Base-by-base conservation (phyloP, 2,888 invertebrate species). In the Cephus spinipes region DNA sequence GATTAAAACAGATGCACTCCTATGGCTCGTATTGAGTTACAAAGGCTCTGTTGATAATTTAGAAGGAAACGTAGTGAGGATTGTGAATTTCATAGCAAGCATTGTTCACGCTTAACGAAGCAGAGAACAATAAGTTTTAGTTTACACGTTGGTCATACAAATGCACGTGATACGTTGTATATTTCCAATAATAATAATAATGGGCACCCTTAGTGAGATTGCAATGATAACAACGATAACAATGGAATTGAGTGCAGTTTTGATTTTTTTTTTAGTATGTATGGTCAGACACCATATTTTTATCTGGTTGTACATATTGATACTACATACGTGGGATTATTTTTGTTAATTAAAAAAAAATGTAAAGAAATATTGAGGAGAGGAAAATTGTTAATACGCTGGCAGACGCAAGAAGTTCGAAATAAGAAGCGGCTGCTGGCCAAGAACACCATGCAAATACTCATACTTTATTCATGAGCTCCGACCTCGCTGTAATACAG, bases 391-490 rank as follows among this genome's bases (percentile, higher is more conserved):
- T 81, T 83, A 79, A 85, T 83, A 85, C 81, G 82, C 77, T 81
- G 80, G 78, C 83, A 77, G 81, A 69, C 69, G 69, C 69, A 73
- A 55, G 73, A 77, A 74, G 80, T 75, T 79, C 76, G 81, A 81
- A 79, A 82, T 84, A 81, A 77, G 76, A 83, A 79, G 76, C 73
- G 74, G 78, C 79, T 77, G 30, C 40, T 15, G 40, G 40, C 40
- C 40, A 40, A 40, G 35, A 80, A 77, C 74, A 76, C 79, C 81
- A 82, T 86, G 80, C 81, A 80, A 83, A 81, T 78, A 80, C 78
- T 83, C 81, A 83, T 86, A 80, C 80, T 83, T 86, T 81, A 85
- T 85, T 86, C 84, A 85, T 85, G 80, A 82, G 74, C 77, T 76
- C 77, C 77, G 78, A 78, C 69, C 79, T 69, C 80, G 77, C 80